phyloP scores from a whole-genome alignment of 2,113 vertebrate species.

The Lamprotornis superbus region DNA sequence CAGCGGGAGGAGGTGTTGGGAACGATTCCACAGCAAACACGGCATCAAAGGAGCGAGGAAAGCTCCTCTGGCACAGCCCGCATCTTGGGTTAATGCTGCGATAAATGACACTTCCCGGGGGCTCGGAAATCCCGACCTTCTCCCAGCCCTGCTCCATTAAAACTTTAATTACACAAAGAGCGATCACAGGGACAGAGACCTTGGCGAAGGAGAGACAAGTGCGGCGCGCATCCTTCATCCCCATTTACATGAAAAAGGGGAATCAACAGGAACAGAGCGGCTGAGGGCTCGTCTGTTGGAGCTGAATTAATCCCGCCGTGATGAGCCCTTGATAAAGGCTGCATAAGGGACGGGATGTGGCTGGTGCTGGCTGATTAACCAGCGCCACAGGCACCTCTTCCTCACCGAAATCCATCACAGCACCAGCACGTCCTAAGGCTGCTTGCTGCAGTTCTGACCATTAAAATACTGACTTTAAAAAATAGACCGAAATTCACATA shows the following conservation, averaged over 20 bases:
- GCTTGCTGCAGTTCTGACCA: rapidly evolving
- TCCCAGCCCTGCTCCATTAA: not conserved
- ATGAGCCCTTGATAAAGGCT: not conserved
- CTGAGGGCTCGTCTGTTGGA: not conserved
- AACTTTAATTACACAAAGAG: not conserved
- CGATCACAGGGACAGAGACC: not conserved
- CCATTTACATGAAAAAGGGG: not conserved
- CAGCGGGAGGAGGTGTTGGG: not conserved
- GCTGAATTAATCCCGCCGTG: not conserved
- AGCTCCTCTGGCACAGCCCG: not conserved
- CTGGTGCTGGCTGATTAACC: not conserved
- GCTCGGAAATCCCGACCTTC: not conserved
- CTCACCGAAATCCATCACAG: rapidly evolving
- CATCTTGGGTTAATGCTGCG: rapidly evolving
- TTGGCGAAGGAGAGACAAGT: not conserved
- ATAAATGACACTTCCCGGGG: not conserved
- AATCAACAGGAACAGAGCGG: not conserved
- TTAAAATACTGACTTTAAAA: not conserved
- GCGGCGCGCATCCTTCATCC: not conserved
- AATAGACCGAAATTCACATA: not conserved
- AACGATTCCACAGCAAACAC: rapidly evolving
- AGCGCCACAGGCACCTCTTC: rapidly evolving
- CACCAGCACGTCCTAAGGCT: not conserved
- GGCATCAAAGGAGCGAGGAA: not conserved
- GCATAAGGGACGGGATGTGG: not conserved